Evolutionary conservation across 2,797 vertebrate genomes (phyloP).

Genomic region (Aulostomus chinensis): DNA sequence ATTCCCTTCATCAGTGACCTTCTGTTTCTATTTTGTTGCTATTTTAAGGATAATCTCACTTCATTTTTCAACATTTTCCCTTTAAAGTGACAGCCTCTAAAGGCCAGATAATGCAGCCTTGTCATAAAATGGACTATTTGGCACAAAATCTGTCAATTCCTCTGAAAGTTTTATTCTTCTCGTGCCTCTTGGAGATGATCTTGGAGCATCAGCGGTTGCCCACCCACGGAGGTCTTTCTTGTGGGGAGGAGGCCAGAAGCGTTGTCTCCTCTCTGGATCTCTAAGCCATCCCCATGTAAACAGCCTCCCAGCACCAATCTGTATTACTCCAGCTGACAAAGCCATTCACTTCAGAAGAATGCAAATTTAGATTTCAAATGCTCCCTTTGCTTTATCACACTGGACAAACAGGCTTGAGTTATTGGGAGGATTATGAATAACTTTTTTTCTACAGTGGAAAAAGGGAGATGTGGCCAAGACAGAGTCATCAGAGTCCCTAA

Average conservation of each 20-base stretch:
- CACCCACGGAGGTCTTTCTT: constrained; percentile 75
- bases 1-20: constrained; percentile 37
- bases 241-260: constrained; percentile 55
- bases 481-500: constrained; percentile 72
- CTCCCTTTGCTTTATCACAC: constrained; percentile 67
- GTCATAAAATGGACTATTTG: constrained; percentile 73
- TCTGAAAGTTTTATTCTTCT: constrained; percentile 51
- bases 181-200: constrained; percentile 48
- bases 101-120: constrained; percentile 46
- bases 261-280: constrained; percentile 76
- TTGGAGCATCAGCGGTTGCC: constrained; percentile 63
- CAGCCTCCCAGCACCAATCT: constrained; percentile 68
- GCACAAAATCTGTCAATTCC: constrained; percentile 74
- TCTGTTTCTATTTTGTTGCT: constrained; percentile 49
- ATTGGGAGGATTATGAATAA: constrained; percentile 78
- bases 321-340: constrained; percentile 62
- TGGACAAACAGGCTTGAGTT: constrained; percentile 75
- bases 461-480: constrained; percentile 73
- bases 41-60: constrained; percentile 27
- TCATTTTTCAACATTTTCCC: constrained; percentile 55
- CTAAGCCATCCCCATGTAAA: constrained; percentile 73
- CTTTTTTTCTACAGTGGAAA: constrained; percentile 76
- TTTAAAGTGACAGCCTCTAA: constrained; percentile 56
- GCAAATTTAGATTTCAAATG: constrained; percentile 70
- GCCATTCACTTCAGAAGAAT: constrained; percentile 68